These are phyloP conservation scores for Pachyseris speciosa DNA, from an alignment of 64 coral and sea anemone genomes.

Conservation along the genomic window DNA sequence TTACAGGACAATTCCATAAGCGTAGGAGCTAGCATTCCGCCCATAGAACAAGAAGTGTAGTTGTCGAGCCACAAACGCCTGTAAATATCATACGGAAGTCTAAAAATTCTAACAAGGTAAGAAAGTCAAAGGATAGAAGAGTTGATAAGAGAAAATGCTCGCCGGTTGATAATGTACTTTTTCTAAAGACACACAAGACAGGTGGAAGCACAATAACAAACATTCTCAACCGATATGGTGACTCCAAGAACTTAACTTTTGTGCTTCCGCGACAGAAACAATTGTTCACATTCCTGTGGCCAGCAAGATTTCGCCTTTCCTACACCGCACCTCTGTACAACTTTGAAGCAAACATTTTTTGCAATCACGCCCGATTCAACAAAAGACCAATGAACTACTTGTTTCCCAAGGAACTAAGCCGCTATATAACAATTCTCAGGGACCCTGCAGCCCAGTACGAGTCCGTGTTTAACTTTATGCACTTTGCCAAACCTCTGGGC, in stretches of 20 bases:
- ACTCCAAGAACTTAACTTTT: conserved; percentile 72
- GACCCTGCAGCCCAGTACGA: conserved; percentile 80
- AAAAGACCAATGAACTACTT: conserved; percentile 73
- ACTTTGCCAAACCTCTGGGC: conserved; percentile 71
- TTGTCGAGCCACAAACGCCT: not conserved
- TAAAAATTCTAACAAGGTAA: not conserved
- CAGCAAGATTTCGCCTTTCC: conserved; percentile 78
- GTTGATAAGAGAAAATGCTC: conserved; percentile 17
- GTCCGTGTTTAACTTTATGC: conserved; percentile 94
- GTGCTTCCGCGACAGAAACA: conserved; percentile 69
- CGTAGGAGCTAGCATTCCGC: not conserved
- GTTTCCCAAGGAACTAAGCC: conserved; percentile 63
- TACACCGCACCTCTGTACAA: conserved; percentile 78
- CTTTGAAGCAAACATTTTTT: conserved; percentile 71
- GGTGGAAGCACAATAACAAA: conserved; percentile 91
- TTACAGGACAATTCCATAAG: not conserved
- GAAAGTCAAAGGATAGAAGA: not conserved
- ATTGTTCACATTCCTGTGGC: conserved; percentile 81
- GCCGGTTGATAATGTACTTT: conserved; percentile 59
- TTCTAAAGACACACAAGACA: conserved; percentile 93
- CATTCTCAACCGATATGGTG: conserved; percentile 86
- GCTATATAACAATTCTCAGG: conserved; percentile 81
- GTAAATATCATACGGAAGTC: not conserved
- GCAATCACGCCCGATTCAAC: conserved; percentile 90
- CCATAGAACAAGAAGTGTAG: not conserved